phyloP scores from a whole-genome alignment of 2,888 invertebrate species.

The Volucella zonaria region DNA sequence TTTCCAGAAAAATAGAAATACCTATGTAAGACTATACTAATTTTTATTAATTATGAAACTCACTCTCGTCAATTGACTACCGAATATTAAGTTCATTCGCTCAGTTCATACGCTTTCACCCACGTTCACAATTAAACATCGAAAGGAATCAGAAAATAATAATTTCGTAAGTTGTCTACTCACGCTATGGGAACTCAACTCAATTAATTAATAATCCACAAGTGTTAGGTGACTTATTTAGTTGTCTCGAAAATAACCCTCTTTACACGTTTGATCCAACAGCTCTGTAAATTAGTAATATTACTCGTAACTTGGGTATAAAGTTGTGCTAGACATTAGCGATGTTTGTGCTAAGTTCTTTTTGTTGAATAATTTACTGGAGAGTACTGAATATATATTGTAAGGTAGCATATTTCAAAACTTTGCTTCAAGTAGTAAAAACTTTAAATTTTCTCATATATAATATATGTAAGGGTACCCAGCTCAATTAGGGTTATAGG shows the following conservation, averaged over 20 bases:
- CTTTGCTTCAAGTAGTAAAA: too few relatives aligned
- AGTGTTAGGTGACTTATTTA: slow-evolving; percentile 24
- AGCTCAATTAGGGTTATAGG: too few relatives aligned
- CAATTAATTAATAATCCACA: slow-evolving; percentile 37
- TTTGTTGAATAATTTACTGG: slow-evolving; percentile 15
- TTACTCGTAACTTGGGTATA: not conserved
- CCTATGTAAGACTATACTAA: too few relatives aligned
- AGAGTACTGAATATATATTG: too few relatives aligned
- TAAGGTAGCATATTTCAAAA: too few relatives aligned
- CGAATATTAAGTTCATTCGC: too few relatives aligned
- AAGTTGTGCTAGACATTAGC: slow-evolving; percentile 3
- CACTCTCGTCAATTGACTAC: too few relatives aligned
- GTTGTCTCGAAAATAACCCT: slow-evolving; percentile 34
- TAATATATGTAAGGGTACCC: too few relatives aligned
- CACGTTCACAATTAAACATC: not conserved
- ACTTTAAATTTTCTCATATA: too few relatives aligned
- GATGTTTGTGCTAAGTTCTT: slow-evolving; percentile 14
- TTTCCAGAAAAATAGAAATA: too few relatives aligned
- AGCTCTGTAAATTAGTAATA: slow-evolving; percentile 8
- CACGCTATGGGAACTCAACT: slow-evolving; percentile 21
- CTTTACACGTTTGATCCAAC: slow-evolving; percentile 30
- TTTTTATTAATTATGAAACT: too few relatives aligned
- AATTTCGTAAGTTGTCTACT: slow-evolving; percentile 6
- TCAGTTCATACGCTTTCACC: not conserved
- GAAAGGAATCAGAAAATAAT: slow-evolving; percentile 7